These are phyloP conservation scores for Stomorhina lunata DNA, from an alignment of 2,888 invertebrate species.

Conservation along the genomic window DNA sequence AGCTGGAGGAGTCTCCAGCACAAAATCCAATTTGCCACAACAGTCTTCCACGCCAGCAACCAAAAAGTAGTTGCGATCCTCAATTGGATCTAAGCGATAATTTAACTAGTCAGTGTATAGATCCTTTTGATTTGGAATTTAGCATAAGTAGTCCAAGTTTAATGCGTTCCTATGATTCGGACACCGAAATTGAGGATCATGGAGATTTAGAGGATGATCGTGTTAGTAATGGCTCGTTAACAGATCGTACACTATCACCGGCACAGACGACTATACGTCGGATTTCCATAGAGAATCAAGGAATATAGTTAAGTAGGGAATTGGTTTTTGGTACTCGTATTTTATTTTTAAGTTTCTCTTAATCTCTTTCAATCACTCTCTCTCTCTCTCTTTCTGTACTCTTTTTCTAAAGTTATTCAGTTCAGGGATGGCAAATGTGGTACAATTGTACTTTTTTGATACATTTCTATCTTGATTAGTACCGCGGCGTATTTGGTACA, in stretches of 20 bases:
- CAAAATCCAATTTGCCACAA: constrained; percentile 78
- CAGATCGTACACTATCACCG: constrained; percentile 74
- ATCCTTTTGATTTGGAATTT: constrained; percentile 76
- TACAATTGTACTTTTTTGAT: no score
- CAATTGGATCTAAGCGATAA: constrained; percentile 44
- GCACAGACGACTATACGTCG: constrained; percentile 76
- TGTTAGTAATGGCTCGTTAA: constrained; percentile 67
- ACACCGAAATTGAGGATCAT: constrained; percentile 49
- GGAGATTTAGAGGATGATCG: background rate
- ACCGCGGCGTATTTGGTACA: no score
- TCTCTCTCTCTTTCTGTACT: no score
- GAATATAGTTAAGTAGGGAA: background rate
- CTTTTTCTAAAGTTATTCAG: no score
- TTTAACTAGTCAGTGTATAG: constrained; percentile 58
- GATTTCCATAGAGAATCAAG: constrained; percentile 51
- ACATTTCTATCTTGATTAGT: no score
- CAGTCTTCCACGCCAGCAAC: constrained; percentile 79
- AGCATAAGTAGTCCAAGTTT: constrained; percentile 79
- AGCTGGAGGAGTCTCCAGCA: constrained; percentile 71
- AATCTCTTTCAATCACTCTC: no score
- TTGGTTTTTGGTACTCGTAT: background rate
- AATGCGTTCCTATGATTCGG: constrained; percentile 76
- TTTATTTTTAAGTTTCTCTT: background rate
- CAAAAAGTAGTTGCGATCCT: constrained; percentile 75
- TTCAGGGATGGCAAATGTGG: no score